A percentile compares a stretch with the other conserved stretches of the same genome.
Evolutionary conservation across 2,888 invertebrate genomes (phyloP).

Genomic region (Acanthopleura granulata): DNA sequence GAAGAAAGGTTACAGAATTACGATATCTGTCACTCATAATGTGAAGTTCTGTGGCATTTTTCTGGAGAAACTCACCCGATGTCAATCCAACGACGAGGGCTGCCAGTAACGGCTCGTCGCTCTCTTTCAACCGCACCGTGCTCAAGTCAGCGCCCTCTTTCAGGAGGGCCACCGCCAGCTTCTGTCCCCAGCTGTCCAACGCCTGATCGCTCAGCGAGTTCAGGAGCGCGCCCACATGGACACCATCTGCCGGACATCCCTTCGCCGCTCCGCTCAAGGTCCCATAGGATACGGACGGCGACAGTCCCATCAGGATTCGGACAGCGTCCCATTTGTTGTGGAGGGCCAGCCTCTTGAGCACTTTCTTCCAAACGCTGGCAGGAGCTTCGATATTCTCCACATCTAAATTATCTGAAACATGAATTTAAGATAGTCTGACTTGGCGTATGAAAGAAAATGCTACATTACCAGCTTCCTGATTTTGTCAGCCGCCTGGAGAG

Average conservation of each 20-base stretch:
- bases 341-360: slow-evolving; percentile 23
- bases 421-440: no score
- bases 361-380: not conserved
- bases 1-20: no score
- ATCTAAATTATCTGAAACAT: no score
- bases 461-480: no score
- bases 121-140: slow-evolving; percentile 21
- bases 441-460: no score
- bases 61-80: slow-evolving; percentile 21
- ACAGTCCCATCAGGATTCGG: slow-evolving; percentile 25
- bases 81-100: slow-evolving; percentile 25
- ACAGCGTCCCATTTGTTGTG: slow-evolving; percentile 28
- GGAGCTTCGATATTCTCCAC: no score
- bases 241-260: slow-evolving; percentile 10
- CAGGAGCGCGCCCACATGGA: slow-evolving; percentile 24
- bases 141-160: slow-evolving; percentile 25
- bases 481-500: no score
- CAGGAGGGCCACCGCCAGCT: slow-evolving; percentile 24
- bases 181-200: slow-evolving; percentile 24
- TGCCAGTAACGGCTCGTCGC: slow-evolving; percentile 26
- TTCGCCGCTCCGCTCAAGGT: slow-evolving; percentile 11
- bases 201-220: not conserved
- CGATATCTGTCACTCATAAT: no score
- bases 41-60: no score
- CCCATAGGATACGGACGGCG: slow-evolving; percentile 13